Evolutionary conservation across 1,140 invertebrate genomes (phyloP), one percentile per base, ranked within the genome.

Genomic region (Drosophila sproati): DNA sequence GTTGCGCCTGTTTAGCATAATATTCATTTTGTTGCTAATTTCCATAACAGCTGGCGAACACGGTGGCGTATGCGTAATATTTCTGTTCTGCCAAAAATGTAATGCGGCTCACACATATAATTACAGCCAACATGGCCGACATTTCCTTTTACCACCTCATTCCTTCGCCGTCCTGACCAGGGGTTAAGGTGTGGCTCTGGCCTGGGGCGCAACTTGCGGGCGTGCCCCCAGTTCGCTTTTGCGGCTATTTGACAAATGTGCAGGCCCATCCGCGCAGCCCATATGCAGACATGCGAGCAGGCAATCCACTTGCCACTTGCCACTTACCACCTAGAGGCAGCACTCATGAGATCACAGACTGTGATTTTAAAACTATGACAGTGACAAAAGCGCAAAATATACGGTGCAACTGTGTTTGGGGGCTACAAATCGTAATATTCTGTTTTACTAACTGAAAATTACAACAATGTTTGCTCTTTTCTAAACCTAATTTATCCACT

Each of bases 21-120:
- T 76, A 61, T 31, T n/a, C 56, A 80, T 77, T 73, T 47, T 60
- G 0, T 43, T 28, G 39, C 29, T 52, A 69, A 81, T 81, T 81
- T 81, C 43, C 79, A 82, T 68, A 55, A 51, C 80, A 73, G 61
- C 59, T 64, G 67, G 50, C 52, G 62, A 48, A 57, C 39, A 8
- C 45, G 61, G 78, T 67, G 80, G 78, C 72, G 80, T 64, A 85
- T 82, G 55, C 76, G 81, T 76, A 82, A 76, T 73, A 67, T 60
- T 37, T 73, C n/a, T 45, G 62, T 34, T 32, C 41, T 56, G 29
- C 29, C 48, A 34, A 39, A 75, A 48, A 59, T 28, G 52, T 47
- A 69, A 71, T 64, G 43, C 60, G 35, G 48, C 20, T 29, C 32
- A 5, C 41, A 35, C 50, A 50, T 45, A 67, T 73, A 68, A 73